Evolutionary conservation across 2,888 invertebrate genomes (phyloP).

Genomic region (Dyspetes luteomarginatus): DNA sequence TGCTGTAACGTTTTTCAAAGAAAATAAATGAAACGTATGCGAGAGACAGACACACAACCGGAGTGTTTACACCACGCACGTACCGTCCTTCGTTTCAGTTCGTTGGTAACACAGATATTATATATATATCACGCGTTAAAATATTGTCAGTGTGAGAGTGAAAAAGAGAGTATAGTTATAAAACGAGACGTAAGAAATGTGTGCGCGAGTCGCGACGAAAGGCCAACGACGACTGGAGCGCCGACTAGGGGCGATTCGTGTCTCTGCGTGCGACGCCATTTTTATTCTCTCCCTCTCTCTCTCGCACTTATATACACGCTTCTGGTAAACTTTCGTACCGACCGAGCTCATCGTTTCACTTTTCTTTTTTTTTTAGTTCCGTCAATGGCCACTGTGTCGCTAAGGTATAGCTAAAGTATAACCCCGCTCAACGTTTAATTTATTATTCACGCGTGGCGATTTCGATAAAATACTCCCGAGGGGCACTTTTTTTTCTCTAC

Average conservation of each 20-base stretch:
- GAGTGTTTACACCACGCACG: conserved; percentile 14
- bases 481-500: conserved; percentile 37
- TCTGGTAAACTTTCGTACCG: conserved; percentile 22
- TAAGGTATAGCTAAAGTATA: background rate
- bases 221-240: conserved; percentile 73
- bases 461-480: conserved; percentile 48
- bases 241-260: conserved; percentile 66
- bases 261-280: conserved; percentile 48
- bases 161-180: conserved; percentile 41
- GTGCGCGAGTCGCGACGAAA: conserved; percentile 68
- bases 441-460: conserved; percentile 64
- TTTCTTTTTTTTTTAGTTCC: conserved; percentile 14
- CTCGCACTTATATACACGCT: conserved; percentile 7
- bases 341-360: background rate
- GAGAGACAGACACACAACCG: background rate
- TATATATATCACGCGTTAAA: conserved; percentile 52
- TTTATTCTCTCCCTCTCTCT: conserved; percentile 26
- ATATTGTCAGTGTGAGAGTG: conserved; percentile 11
- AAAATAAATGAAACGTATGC: background rate
- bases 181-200: conserved; percentile 54
- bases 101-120: conserved; percentile 21
- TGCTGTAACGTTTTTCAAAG: background rate
- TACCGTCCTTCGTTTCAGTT: background rate
- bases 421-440: conserved; percentile 33
- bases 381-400: background rate